These are phyloP conservation scores for Ochropacha duplaris DNA, from an alignment of 2,888 invertebrate species.

Conservation along the genomic window DNA sequence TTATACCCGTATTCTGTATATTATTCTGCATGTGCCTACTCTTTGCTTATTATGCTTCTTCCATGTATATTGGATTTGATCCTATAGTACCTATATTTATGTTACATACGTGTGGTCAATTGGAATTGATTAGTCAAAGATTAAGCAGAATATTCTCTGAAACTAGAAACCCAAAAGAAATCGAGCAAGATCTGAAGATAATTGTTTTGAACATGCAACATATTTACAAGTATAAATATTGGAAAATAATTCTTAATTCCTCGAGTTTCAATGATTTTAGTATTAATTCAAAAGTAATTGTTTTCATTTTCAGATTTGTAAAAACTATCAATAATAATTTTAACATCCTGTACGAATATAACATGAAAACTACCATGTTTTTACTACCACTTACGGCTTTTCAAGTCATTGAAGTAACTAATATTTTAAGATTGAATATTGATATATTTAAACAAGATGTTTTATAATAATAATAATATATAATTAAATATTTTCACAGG, in stretches of 20 bases:
- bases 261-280: background rate
- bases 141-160: slow-evolving; percentile 42
- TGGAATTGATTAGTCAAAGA: slow-evolving; percentile 51
- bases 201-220: slow-evolving; percentile 52
- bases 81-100: slow-evolving; percentile 65
- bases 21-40: slow-evolving; percentile 31
- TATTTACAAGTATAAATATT: slow-evolving; percentile 46
- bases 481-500: slow-evolving; percentile 49
- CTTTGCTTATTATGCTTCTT: slow-evolving; percentile 42
- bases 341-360: slow-evolving; percentile 53
- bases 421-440: slow-evolving; percentile 4
- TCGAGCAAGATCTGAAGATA: slow-evolving; percentile 40
- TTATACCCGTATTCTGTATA: slow-evolving; percentile 27
- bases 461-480: slow-evolving; percentile 2
- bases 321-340: slow-evolving; percentile 41
- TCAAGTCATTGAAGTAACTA: slow-evolving; percentile 52
- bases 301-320: slow-evolving; percentile 44
- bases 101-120: slow-evolving; percentile 61
- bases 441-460: slow-evolving; percentile 7
- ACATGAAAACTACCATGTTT: slow-evolving; percentile 60
- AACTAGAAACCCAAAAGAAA: slow-evolving; percentile 27
- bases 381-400: slow-evolving; percentile 59
- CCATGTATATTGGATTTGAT: slow-evolving; percentile 61
- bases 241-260: too few relatives aligned
- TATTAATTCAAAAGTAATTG: background rate